These are phyloP conservation scores for Nanorana parkeri DNA, from an alignment of 2,113 vertebrate species.

Conservation along the genomic window DNA sequence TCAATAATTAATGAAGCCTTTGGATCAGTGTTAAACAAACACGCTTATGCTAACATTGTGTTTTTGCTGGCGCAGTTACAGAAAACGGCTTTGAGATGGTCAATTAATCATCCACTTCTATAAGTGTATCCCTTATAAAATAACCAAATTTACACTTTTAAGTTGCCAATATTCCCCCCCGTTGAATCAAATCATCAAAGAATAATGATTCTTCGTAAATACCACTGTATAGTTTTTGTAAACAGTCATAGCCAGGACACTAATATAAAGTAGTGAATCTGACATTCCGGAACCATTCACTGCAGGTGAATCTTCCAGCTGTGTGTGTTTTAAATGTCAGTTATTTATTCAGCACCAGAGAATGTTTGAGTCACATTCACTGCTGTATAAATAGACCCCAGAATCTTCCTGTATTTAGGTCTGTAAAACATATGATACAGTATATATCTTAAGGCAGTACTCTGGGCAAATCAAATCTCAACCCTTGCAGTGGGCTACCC, in stretches of 20 bases:
- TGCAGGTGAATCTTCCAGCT: too few species aligned
- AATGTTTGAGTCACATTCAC: too few species aligned
- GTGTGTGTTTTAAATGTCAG: too few species aligned
- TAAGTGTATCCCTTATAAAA: not conserved
- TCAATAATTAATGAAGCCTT: slow-evolving; percentile 47
- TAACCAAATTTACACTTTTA: slow-evolving; percentile 1
- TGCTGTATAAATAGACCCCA: too few species aligned
- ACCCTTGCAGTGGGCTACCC: too few species aligned
- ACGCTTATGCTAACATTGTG: slow-evolving; percentile 34
- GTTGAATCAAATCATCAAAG: not conserved
- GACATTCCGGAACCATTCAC: too few species aligned
- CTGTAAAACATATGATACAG: too few species aligned
- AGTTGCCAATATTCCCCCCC: not conserved
- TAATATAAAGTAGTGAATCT: too few species aligned
- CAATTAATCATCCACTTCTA: slow-evolving; percentile 13
- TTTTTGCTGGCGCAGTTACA: slow-evolving; percentile 1
- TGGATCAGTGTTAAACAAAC: slow-evolving; percentile 45
- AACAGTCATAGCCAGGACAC: not conserved
- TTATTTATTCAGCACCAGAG: too few species aligned
- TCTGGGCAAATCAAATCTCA: too few species aligned
- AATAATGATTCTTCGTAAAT: not conserved
- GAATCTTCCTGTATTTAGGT: too few species aligned
- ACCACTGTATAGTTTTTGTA: not conserved
- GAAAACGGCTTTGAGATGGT: slow-evolving; percentile 12
- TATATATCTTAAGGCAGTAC: too few species aligned